Base-by-base conservation (phyloP, 2,888 invertebrate species). In the Camponotus fellah region DNA sequence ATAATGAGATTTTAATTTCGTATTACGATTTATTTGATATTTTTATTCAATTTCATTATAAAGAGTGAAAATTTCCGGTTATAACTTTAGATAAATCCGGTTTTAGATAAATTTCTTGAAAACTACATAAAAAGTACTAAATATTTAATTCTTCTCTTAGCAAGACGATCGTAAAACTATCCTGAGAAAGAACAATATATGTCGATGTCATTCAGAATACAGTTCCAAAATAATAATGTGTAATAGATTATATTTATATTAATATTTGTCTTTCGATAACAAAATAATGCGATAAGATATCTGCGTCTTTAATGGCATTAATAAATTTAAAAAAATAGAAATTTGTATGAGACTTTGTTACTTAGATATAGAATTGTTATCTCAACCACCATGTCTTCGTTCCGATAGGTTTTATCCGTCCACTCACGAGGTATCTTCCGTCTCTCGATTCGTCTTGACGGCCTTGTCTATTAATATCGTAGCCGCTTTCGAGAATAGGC, bases 391-490 rank as follows among this genome's bases (percentile, higher is more conserved):
- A 43, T 21, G 37, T 80, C 49, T 71, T 77, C 43, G 43, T 40
- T 32, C 43, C 77, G 77, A 77, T 77, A 77, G 71, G 37, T 21
- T 80, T 80, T 71, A 69, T 80, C 71, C 60, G 60, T 71, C 17
- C 79, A 71, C 79, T 60, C 71, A 80, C 79, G 60, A 80, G 60
- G 79, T 49, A 80, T 69, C 79, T 80, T 80, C 60, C 69, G 69
- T 79, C 79, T 77, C 60, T 79, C 46, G 60, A 69, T 80, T 80
- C 60, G 60, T 80, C 60, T 80, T 80, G 37, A 80, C 69, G 71
- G 71, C 79, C 79, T 80, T 80, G 79, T 62, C 79, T 80, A 80
- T 80, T 80, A 80, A 80, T 80, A 80, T 71, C 79, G 9, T 26
- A 71, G 21, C 21, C 60, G 79, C 49, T 37, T 80, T 80, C 71